These are phyloP conservation scores for Mya arenaria DNA, from an alignment of 1,140 invertebrate species.

Conservation along the genomic window DNA sequence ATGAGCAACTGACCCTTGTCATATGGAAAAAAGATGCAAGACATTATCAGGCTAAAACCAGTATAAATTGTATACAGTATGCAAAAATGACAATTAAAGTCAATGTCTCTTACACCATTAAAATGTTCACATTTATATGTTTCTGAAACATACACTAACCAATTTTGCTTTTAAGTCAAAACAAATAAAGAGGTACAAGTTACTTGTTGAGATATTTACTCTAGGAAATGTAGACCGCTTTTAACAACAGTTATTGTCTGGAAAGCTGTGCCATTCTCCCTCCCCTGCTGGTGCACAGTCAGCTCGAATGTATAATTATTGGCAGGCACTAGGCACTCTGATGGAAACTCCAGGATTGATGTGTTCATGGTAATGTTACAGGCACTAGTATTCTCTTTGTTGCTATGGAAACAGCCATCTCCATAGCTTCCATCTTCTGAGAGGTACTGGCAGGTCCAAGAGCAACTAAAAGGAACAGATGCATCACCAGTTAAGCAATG, in stretches of 20 bases:
- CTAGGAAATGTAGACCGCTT: not conserved
- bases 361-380: slow-evolving; percentile 24
- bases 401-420: slow-evolving; percentile 6
- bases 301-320: slow-evolving; percentile 40
- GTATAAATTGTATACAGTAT: too few relatives aligned
- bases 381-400: not conserved
- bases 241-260: slow-evolving; percentile 22
- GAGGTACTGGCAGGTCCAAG: slow-evolving; percentile 18
- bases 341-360: slow-evolving; percentile 8
- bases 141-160: too few relatives aligned
- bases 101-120: too few relatives aligned
- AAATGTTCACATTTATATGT: too few relatives aligned
- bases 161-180: too few relatives aligned
- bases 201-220: too few relatives aligned
- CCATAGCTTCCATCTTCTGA: slow-evolving; percentile 14
- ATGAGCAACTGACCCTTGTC: too few relatives aligned
- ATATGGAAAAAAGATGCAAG: too few relatives aligned
- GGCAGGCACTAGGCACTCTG: slow-evolving; percentile 19
- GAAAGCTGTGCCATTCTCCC: slow-evolving; percentile 17
- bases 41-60: too few relatives aligned
- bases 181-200: too few relatives aligned
- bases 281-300: not conserved
- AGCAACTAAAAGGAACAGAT: slow-evolving; percentile 13
- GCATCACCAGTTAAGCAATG: too few relatives aligned
- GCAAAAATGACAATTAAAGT: too few relatives aligned